phyloP scores from a whole-genome alignment of 2,113 vertebrate genomes.

The Acrocephalus arundinaceus region DNA sequence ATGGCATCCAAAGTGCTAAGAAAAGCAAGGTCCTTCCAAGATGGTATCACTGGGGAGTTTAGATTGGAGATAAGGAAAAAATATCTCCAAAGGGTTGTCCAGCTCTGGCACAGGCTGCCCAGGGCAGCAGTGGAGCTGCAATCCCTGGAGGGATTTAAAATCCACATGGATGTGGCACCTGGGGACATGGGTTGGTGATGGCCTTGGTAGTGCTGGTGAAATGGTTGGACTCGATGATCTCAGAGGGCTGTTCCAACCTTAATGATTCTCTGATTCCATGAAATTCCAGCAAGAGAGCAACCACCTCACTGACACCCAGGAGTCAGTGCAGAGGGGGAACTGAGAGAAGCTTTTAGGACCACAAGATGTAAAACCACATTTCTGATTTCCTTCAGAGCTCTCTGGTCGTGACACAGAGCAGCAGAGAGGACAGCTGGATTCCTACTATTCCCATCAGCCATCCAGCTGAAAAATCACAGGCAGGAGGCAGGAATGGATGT shows the following conservation, averaged over 20 bases:
- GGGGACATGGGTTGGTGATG: not conserved
- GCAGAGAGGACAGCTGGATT: not conserved
- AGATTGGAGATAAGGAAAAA: not conserved
- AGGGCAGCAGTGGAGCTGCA: not conserved
- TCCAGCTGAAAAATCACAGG: not conserved
- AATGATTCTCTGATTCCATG: not conserved
- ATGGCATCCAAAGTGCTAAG: not conserved
- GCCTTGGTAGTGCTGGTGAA: not conserved
- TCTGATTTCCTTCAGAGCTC: not conserved
- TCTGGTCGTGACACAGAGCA: not conserved
- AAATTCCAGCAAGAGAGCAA: not conserved
- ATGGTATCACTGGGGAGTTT: not conserved
- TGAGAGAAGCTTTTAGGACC: not conserved
- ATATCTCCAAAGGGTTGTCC: not conserved
- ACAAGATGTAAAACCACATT: not conserved
- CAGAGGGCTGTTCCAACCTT: not conserved
- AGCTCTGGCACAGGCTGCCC: not conserved
- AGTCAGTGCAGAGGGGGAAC: rapidly evolving
- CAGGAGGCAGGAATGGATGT: not conserved
- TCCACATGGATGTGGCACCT: not conserved
- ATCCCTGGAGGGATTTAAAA: not conserved
- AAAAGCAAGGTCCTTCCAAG: not conserved
- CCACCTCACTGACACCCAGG: rapidly evolving
- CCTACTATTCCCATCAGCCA: not conserved
- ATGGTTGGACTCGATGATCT: not conserved